Percentiles rank a stretch among this genome's conserved stretches.
Evolutionary conservation across 2,888 invertebrate genomes (phyloP).

Genomic region (Alviniconcha strummeri): DNA sequence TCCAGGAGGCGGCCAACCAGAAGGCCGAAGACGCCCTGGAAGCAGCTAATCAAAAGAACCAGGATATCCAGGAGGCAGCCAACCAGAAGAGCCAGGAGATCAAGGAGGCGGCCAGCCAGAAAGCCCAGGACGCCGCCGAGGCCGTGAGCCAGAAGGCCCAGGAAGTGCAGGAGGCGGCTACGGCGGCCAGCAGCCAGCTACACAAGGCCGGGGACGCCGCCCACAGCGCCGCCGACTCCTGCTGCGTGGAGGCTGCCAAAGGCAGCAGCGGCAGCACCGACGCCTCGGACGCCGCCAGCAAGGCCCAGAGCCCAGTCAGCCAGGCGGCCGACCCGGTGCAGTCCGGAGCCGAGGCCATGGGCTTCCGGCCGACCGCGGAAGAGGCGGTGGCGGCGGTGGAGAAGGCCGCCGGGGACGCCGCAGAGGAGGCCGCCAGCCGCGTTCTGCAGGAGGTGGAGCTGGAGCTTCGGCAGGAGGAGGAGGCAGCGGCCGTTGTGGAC

Average conservation of each 20-base stretch:
- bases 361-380: background rate
- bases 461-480: background rate
- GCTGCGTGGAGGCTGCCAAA: background rate
- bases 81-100: background rate
- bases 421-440: background rate
- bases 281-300: background rate
- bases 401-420: background rate
- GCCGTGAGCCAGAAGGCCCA: constrained; percentile 5
- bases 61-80: background rate
- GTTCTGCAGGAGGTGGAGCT: background rate
- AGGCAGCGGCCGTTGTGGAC: constrained; percentile 3
- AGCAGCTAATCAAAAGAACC: background rate
- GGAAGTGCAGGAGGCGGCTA: constrained; percentile 14
- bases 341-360: background rate
- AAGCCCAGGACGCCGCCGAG: background rate
- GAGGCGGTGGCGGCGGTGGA: background rate
- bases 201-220: background rate
- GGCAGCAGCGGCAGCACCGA: background rate
- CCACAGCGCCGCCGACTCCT: background rate
- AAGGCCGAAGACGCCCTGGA: background rate
- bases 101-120: constrained; percentile 13
- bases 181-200: background rate
- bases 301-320: background rate
- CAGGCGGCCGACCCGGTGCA: background rate
- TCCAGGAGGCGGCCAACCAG: background rate